Conservation (phyloP, 2,888 invertebrate genomes). For the Lathronympha strigana region DNA sequence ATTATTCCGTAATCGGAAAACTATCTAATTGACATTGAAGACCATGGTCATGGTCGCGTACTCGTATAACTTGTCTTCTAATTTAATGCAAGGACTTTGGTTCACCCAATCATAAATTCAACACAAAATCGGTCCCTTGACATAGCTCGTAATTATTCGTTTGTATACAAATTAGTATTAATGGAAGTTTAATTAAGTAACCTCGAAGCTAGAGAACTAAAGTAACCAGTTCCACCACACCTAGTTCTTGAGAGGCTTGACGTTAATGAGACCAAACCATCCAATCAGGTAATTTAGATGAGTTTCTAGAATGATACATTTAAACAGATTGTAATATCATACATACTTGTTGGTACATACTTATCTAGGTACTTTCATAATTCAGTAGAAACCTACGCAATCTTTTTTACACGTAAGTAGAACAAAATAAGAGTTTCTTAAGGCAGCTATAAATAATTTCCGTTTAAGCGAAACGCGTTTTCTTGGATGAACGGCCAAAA, state of each 20-base stretch:
- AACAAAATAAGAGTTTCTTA: neutral
- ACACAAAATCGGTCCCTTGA: neutral
- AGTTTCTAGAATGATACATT: neutral
- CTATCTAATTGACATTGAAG: neutral
- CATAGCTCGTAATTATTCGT: conserved; percentile 6
- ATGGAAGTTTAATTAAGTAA: conserved; percentile 16
- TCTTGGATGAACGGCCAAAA: too few species aligned
- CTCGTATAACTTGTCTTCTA: too few species aligned
- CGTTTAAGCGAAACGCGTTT: too few species aligned
- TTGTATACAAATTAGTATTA: conserved; percentile 13
- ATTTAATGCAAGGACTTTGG: neutral
- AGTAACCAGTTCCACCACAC: conserved; percentile 7
- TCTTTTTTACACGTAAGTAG: neutral
- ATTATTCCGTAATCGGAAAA: neutral
- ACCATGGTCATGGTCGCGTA: conserved; percentile 5
- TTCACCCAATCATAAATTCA: neutral
- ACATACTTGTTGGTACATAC: too few species aligned
- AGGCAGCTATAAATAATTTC: too few species aligned
- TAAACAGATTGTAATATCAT: too few species aligned
- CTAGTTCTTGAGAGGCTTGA: neutral
- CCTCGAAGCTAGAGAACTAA: conserved; percentile 12
- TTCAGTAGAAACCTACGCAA: neutral
- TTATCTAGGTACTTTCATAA: neutral
- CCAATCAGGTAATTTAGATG: conserved; percentile 2
- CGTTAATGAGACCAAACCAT: conserved; percentile 13